Evolutionary conservation across 1,140 invertebrate genomes (phyloP), one percentile per base, ranked within the genome.

Genomic region (Drosophila aff.): DNA sequence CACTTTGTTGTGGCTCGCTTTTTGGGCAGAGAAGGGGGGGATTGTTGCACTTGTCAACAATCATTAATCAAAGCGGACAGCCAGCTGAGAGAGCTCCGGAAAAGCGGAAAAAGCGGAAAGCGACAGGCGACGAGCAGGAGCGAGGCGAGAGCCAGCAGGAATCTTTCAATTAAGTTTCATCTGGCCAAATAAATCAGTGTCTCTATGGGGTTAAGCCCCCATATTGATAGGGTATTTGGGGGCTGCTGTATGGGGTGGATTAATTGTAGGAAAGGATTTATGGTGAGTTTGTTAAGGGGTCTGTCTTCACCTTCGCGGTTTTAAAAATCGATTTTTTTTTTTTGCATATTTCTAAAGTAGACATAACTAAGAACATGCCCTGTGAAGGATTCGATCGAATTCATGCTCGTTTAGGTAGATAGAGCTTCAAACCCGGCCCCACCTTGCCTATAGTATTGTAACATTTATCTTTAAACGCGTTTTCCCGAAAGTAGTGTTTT

Each of bases 1-100:
- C 79, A 72, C 63, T 66, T 66, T 59, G 50, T 69, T 72, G 66
- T 57, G 49, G 49, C 50, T 44, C n/a, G 28, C 4, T 8, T 36
- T 13, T 31, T 6, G 9, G 46, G 26, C 13, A n/a, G 1, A 13
- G n/a, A 11, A 15, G 11, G 15, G 26, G 26, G 38, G 26, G n/a
- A 21, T 36, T 75, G 55, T 74, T 79, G 67, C 64, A 79, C 64
- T 76, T 76, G 71, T 57, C 71, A 44, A 41, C 33, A 50, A 49
- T 67, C 81, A 81, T 83, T 83, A 83, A 83, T 83, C 77, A 84
- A 73, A 69, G 74, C 49, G 61, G 53, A 66, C 46, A 43, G 69
- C 71, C 59, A 76, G 53, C 40, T 49, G 64, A 49, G 36, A 13
- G 36, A 38, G 36, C 4, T 11, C 2, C 10, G 9, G 53, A 71